Evolutionary conservation across 2,797 vertebrate genomes (phyloP), one percentile per base, ranked within the genome.

Genomic region (Taenioides sp.): DNA sequence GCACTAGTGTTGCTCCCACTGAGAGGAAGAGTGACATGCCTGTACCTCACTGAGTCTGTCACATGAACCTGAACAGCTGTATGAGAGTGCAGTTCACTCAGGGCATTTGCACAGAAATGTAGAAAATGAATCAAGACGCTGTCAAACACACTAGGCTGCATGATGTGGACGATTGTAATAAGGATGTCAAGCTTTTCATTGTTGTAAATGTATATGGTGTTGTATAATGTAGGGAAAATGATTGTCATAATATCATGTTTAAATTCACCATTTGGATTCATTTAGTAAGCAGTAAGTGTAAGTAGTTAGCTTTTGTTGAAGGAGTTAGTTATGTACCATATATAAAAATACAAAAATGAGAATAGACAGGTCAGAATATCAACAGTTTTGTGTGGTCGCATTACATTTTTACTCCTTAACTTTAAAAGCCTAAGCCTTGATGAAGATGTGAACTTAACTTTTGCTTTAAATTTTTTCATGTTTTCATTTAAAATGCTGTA

Each of bases 21-120:
- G 76, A 34, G 60, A 81, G 55, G 55, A 58, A 47, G 65, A 77
- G 69, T 31, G 58, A 50, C 60, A 75, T 79, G 52, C 66, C 65
- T 65, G 70, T 61, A 65, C 81, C 65, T 82, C 71, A 71, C 76
- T 82, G 22, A 58, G 40, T 60, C 65, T 71, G 70, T 73, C 72
- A 66, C 69, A 20, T 77, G 81, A 87, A 74, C 79, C 83, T 66
- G 67, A 78, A 73, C 67, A 68, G 73, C 72, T 52, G 68, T 55
- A 66, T 47, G 66, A 47, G 64, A 47, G 43, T 16, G 43, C 60
- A 67, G 77, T 67, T 67, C n/a, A 62, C 77, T 64, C 55, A 27
- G 43, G 43, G 43, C 43, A 47, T 14, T 69, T 75, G 84, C 77
- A 69, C 20, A 7, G 0, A 50, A 37, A 5, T 59, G 57, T 67